Evolutionary conservation across 2,797 vertebrate species (phyloP), one percentile per base, ranked within the genome.

Genomic region (Molossus alvarezi): DNA sequence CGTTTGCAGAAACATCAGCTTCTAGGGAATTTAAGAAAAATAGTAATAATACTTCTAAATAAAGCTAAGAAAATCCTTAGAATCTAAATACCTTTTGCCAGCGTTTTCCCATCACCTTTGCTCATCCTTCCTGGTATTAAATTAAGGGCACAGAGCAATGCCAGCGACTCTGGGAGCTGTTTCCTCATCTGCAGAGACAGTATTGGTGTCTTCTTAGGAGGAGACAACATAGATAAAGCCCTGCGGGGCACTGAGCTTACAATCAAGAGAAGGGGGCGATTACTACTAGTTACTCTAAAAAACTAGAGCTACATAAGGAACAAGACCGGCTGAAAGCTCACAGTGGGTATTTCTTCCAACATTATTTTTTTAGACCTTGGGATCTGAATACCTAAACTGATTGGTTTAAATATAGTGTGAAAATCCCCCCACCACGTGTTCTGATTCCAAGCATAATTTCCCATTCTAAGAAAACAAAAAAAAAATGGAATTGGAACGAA

Each of bases 401-500:
- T 33, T 15, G 3, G 45, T 95, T 85, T 73, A 77, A 96, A 45
- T 23, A 29, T 17, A 71, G 7, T 23, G 18, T 81, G 55, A 91
- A 55, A 79, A 41, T 20, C 37, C 53, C 71, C 33, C 3, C 76
- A 89, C 3, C 76, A 89, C 45, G n/a, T 14, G 41, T 93, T 83
- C 75, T 71, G 48, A 79, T 69, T 93, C 9, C 45, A 92, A 88
- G 77, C 48, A 41, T 55, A 85, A 85, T 92, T 92, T 65, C 37
- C n/a, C 25, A 65, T 45, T 69, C 60, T 64, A 62, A n/a, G 65
- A 12, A 62, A 85, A 58, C 33, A 33, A 33, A 73, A 73, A 73
- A 73, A 81, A 82, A 15, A 0, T 25, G 41, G 7, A 83, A 67
- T 41, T 8, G 1, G 57, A 77, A 71, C 41, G 33, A 90, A 37